A percentile compares a stretch with the other conserved stretches of the same genome.
Conservation (phyloP, 2,888 invertebrate genomes). For the Eilema griseolum region DNA sequence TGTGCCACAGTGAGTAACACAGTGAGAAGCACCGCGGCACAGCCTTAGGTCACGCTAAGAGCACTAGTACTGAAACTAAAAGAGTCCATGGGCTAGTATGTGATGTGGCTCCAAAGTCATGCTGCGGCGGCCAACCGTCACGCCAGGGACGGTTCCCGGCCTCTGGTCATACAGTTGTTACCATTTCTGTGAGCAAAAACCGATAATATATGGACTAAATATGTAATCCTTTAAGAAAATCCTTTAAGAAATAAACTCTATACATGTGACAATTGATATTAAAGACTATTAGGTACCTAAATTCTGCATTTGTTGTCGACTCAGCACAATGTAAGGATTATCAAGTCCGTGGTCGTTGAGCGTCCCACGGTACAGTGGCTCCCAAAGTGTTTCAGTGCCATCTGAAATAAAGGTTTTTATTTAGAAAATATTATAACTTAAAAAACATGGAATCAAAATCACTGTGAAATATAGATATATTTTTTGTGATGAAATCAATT, state of each 20-base stretch:
- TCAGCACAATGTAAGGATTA: constrained; percentile 78
- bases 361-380: constrained; percentile 62
- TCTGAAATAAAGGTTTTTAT: constrained; percentile 54
- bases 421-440: not conserved
- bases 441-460: not conserved
- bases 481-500: too few species aligned
- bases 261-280: not conserved
- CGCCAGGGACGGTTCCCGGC: constrained; percentile 71
- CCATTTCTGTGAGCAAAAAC: constrained; percentile 66
- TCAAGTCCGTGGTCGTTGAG: constrained; percentile 70
- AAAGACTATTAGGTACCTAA: constrained; percentile 62
- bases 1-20: constrained; percentile 11
- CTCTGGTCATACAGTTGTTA: constrained; percentile 81
- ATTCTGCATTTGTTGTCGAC: constrained; percentile 84
- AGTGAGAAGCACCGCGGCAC: constrained; percentile 8
- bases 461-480: not conserved
- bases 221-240: not conserved
- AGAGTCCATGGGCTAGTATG: constrained; percentile 34
- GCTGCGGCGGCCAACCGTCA: constrained; percentile 73
- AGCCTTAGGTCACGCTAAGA: constrained; percentile 58
- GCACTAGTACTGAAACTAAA: constrained; percentile 40
- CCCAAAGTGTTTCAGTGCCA: constrained; percentile 72
- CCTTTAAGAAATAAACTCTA: not conserved
- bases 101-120: constrained; percentile 32
- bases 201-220: not conserved